These are phyloP conservation scores for Heliconius eleuchia DNA, from an alignment of 1,140 invertebrate genomes.

Conservation along the genomic window DNA sequence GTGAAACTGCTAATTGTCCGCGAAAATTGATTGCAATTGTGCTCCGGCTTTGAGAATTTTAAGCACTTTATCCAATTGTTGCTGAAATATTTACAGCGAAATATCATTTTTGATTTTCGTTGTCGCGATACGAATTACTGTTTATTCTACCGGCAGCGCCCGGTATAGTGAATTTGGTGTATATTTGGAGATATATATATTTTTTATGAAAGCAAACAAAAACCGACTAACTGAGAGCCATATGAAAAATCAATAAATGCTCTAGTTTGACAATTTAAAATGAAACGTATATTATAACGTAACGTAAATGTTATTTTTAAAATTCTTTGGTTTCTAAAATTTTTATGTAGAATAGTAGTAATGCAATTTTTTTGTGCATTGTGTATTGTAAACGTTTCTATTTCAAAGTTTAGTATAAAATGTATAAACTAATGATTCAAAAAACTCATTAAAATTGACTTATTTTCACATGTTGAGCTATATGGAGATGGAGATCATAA, in stretches of 20 bases:
- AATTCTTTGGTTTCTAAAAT: too few relatives aligned
- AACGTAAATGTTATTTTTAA: too few relatives aligned
- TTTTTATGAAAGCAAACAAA: not conserved
- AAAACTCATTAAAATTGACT: too few relatives aligned
- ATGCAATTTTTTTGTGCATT: too few relatives aligned
- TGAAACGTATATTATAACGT: not conserved
- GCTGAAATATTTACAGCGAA: slow-evolving; percentile 24
- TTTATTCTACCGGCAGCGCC: slow-evolving; percentile 8
- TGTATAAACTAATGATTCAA: too few relatives aligned
- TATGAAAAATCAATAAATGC: slow-evolving; percentile 6
- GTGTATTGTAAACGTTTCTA: too few relatives aligned
- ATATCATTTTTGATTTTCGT: slow-evolving; percentile 36
- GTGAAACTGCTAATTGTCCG: slow-evolving; percentile 31
- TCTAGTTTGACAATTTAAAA: not conserved
- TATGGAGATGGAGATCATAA: too few relatives aligned
- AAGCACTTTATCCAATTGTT: slow-evolving; percentile 37
- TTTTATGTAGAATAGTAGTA: too few relatives aligned
- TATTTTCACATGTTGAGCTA: too few relatives aligned
- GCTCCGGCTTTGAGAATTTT: slow-evolving; percentile 36
- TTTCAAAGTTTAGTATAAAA: too few relatives aligned
- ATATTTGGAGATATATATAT: not conserved
- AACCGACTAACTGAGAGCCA: not conserved
- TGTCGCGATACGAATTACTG: slow-evolving; percentile 18
- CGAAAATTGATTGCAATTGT: slow-evolving; percentile 38
- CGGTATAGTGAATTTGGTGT: slow-evolving; percentile 5